Percentiles rank a stretch among this genome's conserved stretches.
phyloP scores from a whole-genome alignment of 2,888 invertebrate genomes.

The Synanthedon vespiformis region DNA sequence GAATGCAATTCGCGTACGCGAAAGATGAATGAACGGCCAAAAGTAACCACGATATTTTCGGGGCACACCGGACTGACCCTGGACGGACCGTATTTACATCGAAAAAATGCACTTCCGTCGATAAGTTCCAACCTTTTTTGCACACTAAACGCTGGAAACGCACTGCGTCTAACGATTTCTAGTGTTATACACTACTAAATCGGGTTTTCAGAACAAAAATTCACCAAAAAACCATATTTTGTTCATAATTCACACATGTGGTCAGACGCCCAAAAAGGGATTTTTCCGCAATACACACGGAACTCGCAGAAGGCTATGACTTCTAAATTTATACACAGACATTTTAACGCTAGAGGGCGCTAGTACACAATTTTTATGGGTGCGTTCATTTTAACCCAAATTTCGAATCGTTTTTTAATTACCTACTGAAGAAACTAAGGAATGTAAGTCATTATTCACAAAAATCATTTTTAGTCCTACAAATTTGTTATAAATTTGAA shows the following conservation, averaged over 20 bases:
- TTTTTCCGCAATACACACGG: conserved; percentile 73
- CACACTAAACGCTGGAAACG: conserved; percentile 43
- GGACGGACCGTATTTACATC: conserved; percentile 66
- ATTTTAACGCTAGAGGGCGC: conserved; percentile 56
- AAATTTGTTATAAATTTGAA: too few relatives aligned
- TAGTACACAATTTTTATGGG: conserved; percentile 23
- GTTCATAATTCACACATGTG: conserved; percentile 74
- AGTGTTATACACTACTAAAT: conserved; percentile 42
- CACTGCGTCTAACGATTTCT: conserved; percentile 43
- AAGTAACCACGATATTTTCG: conserved; percentile 49
- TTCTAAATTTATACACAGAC: conserved; percentile 62
- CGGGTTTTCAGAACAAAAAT: conserved; percentile 38
- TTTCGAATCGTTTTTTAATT: background rate
- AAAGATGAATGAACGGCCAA: conserved; percentile 14
- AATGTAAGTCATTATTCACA: background rate
- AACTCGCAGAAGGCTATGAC: conserved; percentile 67
- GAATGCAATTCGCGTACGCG: conserved; percentile 17
- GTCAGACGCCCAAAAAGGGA: conserved; percentile 77
- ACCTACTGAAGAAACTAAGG: background rate
- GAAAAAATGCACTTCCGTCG: conserved; percentile 66
- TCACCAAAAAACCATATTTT: conserved; percentile 64
- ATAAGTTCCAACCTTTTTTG: conserved; percentile 45
- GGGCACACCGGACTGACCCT: conserved; percentile 65
- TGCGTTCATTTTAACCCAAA: conserved; percentile 29
- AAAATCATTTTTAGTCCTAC: too few relatives aligned